phyloP scores from a whole-genome alignment of 2,113 vertebrate species.

The Mesoclemmys tuberculata region DNA sequence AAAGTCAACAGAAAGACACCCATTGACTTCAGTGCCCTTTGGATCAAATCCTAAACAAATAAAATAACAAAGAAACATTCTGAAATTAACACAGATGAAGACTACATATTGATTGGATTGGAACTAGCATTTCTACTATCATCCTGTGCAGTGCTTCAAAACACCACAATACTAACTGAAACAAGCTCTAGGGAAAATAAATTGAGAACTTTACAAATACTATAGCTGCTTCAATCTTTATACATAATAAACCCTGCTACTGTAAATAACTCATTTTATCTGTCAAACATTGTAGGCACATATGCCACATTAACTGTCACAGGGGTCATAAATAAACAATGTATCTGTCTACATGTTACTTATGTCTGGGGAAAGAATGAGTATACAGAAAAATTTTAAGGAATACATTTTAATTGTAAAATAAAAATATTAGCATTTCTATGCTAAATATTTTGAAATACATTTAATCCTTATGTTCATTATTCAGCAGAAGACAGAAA shows the following conservation, averaged over 20 bases:
- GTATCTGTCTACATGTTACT: conserved; percentile 54
- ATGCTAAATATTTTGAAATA: conserved; percentile 55
- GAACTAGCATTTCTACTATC: not conserved
- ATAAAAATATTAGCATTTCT: conserved; percentile 4
- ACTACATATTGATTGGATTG: not conserved
- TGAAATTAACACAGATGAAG: not conserved
- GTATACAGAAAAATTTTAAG: conserved; percentile 25
- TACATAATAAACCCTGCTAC: conserved; percentile 64
- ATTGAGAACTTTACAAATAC: conserved; percentile 42
- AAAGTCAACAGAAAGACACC: not conserved
- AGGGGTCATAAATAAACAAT: conserved; percentile 65
- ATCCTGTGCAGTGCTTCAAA: conserved; percentile 16
- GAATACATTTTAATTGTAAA: conserved; percentile 35
- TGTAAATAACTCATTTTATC: conserved; percentile 72
- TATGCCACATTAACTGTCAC: conserved; percentile 62
- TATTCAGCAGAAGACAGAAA: conserved; percentile 9
- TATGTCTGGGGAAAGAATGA: conserved; percentile 58
- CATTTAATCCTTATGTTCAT: not conserved
- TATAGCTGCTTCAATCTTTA: conserved; percentile 42
- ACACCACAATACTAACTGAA: conserved; percentile 10
- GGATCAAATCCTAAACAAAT: conserved; percentile 16
- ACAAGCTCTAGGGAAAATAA: conserved; percentile 39
- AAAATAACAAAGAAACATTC: not conserved
- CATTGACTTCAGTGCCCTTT: not conserved
- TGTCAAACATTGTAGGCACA: conserved; percentile 55